A percentile compares a stretch with the other conserved stretches of the same genome.
Conservation (phyloP, 2,113 vertebrate genomes). For the Cromileptes altivelis region DNA sequence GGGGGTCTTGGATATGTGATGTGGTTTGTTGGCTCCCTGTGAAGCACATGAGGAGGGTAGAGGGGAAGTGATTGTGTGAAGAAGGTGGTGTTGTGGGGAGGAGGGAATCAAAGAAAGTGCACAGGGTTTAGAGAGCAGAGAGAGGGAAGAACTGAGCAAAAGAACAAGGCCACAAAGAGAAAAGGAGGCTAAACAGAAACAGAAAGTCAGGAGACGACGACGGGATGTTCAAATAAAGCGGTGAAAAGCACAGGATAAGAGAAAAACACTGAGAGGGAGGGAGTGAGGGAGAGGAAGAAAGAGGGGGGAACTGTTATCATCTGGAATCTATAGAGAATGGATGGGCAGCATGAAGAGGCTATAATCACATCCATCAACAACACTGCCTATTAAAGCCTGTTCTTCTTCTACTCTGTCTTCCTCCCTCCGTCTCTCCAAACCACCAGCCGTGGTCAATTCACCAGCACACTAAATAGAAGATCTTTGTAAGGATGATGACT, state of each 20-base stretch:
- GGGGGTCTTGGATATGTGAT: slow-evolving; percentile 52
- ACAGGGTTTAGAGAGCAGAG: slow-evolving; percentile 23
- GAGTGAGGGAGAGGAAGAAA: slow-evolving; percentile 46
- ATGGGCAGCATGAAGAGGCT: slow-evolving; percentile 71
- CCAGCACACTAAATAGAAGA: slow-evolving; percentile 62
- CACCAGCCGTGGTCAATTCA: slow-evolving; percentile 62
- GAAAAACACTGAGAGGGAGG: slow-evolving; percentile 24
- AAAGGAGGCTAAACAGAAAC: slow-evolving; percentile 47
- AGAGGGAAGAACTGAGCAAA: neutral
- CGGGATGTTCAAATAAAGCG: slow-evolving; percentile 34
- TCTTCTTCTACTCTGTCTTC: slow-evolving; percentile 60
- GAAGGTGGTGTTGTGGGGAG: slow-evolving; percentile 45
- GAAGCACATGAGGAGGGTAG: slow-evolving; percentile 48
- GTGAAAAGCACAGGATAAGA: slow-evolving; percentile 41
- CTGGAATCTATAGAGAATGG: slow-evolving; percentile 80
- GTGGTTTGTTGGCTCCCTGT: slow-evolving; percentile 58
- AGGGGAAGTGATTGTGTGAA: slow-evolving; percentile 51
- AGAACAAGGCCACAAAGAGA: slow-evolving; percentile 31
- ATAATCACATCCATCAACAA: slow-evolving; percentile 78
- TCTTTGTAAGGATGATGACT: slow-evolving; percentile 59
- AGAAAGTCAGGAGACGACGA: slow-evolving; percentile 34
- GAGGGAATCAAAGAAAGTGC: slow-evolving; percentile 53
- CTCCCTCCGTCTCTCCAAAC: slow-evolving; percentile 50
- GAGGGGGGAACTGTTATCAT: slow-evolving; percentile 71
- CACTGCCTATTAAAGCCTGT: slow-evolving; percentile 68